Conservation (phyloP, 2,888 invertebrate genomes). For the Achlya flavicornis region DNA sequence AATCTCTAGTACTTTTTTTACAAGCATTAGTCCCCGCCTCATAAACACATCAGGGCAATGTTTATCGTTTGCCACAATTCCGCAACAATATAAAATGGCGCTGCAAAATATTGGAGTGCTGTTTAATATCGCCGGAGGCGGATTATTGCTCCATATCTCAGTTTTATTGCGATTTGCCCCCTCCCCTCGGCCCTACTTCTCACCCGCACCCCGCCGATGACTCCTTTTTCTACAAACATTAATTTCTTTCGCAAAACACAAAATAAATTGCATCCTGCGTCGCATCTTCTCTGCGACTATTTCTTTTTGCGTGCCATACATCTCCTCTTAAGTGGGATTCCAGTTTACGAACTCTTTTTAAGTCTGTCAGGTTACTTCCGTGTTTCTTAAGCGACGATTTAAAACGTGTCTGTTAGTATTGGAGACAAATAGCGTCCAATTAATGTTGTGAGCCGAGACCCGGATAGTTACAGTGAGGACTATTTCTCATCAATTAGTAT, state of each 20-base stretch:
- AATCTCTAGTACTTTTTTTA: not conserved
- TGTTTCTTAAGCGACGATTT: not conserved
- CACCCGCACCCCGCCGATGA: not conserved
- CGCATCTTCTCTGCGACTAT: conserved; percentile 4
- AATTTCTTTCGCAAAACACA: conserved; percentile 24
- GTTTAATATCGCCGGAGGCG: conserved; percentile 29
- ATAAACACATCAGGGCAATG: not conserved
- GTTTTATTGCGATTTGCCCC: conserved; percentile 35
- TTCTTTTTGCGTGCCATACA: conserved; percentile 4
- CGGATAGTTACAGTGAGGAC: not conserved
- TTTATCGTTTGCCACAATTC: conserved; percentile 16
- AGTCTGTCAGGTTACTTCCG: not conserved
- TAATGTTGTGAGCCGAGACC: not conserved
- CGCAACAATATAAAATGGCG: conserved; percentile 15
- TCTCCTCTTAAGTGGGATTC: not conserved
- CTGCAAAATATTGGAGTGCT: conserved; percentile 20
- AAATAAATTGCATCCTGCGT: conserved; percentile 20
- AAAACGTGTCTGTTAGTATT: not conserved
- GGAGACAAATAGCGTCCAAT: conserved; percentile 9
- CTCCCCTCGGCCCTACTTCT: not conserved
- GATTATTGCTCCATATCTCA: conserved; percentile 41
- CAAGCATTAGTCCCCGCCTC: not conserved
- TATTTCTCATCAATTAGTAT: conserved; percentile 10
- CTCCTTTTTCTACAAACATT: conserved; percentile 21
- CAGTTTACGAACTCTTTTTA: conserved; percentile 4